Base-by-base conservation (phyloP, 2,113 vertebrate species). In the Grallaria varia region DNA sequence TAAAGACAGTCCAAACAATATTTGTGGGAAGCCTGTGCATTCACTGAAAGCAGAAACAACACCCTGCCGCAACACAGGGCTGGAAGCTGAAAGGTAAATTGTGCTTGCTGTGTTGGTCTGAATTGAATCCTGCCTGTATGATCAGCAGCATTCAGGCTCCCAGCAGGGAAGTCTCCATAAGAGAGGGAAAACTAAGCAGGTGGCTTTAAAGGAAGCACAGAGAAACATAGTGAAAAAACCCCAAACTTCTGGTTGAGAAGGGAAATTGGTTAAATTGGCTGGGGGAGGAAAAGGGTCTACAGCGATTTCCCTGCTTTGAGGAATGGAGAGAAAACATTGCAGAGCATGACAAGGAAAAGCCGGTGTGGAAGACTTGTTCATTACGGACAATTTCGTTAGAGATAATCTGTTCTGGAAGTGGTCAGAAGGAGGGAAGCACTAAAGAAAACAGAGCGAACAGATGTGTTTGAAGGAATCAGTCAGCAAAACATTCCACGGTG, bases 141-240 rank as follows among this genome's bases (percentile, higher is more conserved):
- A 96, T 87, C 94, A 94, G 84, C 49, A 95, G 78, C 76, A 96
- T 94, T 96, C 83, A 95, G 64, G 44, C 31, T 94, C 92, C 49
- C 35, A 8, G 88, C 88, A 94, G 94, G 78, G 83, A 87, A 75
- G 50, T 59, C 80, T 91, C 87, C 89, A 87, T 84, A 92, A 89
- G 83, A 85, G 88, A 95, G 56, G 37, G 10, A 53, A 92, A 93
- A 45, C 39, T 15, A 85, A 40, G 93, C 52, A 84, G 90, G 76
- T 72, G 77, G 67, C 87, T 84, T 87, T 78, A 33, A 82, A 92
- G 74, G 58, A 87, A 90, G 80, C 78, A 81, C 66, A 78, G 78
- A 86, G 45, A 91, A 93, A 92, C 8, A 13, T 20, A 81, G 81
- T 85, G 93, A 76, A 69, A 85, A 91, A 80, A 89, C n/a, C n/a